These are phyloP conservation scores for Euzetes globulus DNA, from an alignment of 2,888 invertebrate genomes.

Conservation along the genomic window DNA sequence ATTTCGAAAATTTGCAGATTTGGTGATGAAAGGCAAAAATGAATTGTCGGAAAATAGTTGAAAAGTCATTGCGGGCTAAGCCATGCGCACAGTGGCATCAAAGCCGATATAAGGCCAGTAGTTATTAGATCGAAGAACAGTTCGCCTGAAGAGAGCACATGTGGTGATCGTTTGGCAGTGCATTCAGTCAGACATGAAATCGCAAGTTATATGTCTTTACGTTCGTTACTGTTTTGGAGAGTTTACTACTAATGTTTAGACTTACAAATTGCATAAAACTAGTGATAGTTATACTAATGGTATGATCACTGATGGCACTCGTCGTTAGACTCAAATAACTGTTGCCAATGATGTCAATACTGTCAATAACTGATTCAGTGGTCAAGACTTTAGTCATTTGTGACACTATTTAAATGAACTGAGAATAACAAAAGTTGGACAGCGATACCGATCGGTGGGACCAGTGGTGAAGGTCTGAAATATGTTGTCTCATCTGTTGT, in stretches of 20 bases:
- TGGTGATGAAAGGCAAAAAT: background rate
- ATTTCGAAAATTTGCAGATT: background rate
- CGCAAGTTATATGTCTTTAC: background rate
- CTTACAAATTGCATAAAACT: conserved; percentile 11
- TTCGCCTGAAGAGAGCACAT: conserved; percentile 6
- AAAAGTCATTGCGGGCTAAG: background rate
- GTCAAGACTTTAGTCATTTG: background rate
- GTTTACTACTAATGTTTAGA: conserved; percentile 7
- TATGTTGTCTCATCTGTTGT: background rate
- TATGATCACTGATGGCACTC: background rate
- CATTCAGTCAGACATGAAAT: conserved; percentile 14
- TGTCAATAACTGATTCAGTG: background rate
- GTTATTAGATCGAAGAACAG: conserved; percentile 26
- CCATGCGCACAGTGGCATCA: conserved; percentile 2
- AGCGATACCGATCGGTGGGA: background rate
- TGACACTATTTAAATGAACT: background rate
- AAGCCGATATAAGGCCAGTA: conserved; percentile 7
- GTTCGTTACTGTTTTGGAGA: background rate
- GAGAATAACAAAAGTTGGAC: background rate
- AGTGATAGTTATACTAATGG: background rate
- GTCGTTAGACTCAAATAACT: background rate
- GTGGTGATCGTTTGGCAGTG: conserved; percentile 4
- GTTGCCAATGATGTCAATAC: conserved; percentile 10
- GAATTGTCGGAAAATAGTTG: background rate
- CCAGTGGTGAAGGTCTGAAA: conserved; percentile 1